Evolutionary conservation across 2,113 vertebrate genomes (phyloP).

Genomic region (Muscicapa adusta): DNA sequence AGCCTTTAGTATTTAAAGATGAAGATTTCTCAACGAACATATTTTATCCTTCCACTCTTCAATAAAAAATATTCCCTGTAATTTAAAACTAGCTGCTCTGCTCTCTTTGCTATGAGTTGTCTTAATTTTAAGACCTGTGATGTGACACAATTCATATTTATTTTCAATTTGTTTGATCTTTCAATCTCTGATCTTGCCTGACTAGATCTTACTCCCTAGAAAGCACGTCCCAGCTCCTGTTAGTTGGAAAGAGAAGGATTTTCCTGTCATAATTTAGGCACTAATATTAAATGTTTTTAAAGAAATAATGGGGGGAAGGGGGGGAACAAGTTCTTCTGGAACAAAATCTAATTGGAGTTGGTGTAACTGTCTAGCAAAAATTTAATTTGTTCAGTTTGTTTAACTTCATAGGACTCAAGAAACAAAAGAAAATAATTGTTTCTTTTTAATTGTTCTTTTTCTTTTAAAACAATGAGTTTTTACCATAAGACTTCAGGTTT

Average conservation of each 20-base stretch:
- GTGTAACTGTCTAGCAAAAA: background rate
- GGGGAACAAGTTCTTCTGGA: background rate
- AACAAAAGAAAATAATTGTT: background rate
- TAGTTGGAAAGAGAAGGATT: background rate
- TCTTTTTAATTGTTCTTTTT: background rate
- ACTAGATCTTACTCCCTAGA: background rate
- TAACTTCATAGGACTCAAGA: background rate
- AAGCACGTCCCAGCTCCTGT: background rate
- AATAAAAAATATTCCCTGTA: background rate
- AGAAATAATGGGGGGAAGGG: background rate
- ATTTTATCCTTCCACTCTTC: background rate
- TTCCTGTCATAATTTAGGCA: background rate
- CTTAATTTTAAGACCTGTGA: background rate
- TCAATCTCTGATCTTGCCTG: background rate
- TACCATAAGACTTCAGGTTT: background rate
- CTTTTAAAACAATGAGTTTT: background rate
- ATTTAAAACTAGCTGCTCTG: background rate
- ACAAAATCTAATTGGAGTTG: background rate
- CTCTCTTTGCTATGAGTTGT: background rate
- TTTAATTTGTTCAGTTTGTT: background rate
- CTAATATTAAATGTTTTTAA: background rate
- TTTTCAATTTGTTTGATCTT: background rate
- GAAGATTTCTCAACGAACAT: background rate
- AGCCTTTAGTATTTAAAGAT: conserved; percentile 19
- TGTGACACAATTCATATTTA: background rate